A percentile compares a stretch with the other conserved stretches of the same genome.
These are phyloP conservation scores for Epicauta chinensis DNA, from an alignment of 1,140 invertebrate genomes.

Conservation along the genomic window DNA sequence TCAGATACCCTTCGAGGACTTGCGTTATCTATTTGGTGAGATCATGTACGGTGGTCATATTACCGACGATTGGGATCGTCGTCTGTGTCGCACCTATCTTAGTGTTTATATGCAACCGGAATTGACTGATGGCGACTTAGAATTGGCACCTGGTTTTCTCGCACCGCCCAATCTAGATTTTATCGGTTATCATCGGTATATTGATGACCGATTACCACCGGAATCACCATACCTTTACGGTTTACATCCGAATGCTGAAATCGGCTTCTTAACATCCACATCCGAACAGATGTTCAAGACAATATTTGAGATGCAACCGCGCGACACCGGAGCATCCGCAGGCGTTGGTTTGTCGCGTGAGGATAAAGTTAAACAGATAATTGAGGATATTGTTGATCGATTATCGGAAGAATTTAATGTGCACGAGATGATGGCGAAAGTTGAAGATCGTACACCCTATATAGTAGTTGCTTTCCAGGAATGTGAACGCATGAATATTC, in stretches of 20 bases:
- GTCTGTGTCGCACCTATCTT: conserved; percentile 81
- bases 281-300: conserved; percentile 84
- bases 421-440: conserved; percentile 75
- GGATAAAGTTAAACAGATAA: conserved; percentile 71
- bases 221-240: conserved; percentile 90
- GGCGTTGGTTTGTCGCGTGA: conserved; percentile 64
- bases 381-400: conserved; percentile 87
- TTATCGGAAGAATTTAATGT: conserved; percentile 87
- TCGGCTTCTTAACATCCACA: conserved; percentile 82
- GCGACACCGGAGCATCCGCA: conserved; percentile 62
- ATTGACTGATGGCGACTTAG: conserved; percentile 71
- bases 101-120: conserved; percentile 82
- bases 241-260: conserved; percentile 91
- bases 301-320: conserved; percentile 87
- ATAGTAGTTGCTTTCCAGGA: conserved; percentile 92
- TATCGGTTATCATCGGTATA: conserved; percentile 78
- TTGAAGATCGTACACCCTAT: conserved; percentile 86
- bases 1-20: conserved; percentile 82
- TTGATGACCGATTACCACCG: conserved; percentile 79
- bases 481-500: conserved; percentile 88
- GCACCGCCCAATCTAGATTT: conserved; percentile 84
- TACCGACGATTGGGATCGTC: conserved; percentile 91
- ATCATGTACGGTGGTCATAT: conserved; percentile 98
- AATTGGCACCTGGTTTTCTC: conserved; percentile 68
- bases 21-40: conserved; percentile 89